Conservation (phyloP, 2,113 vertebrate species). For the Chloropsis hardwickii region DNA sequence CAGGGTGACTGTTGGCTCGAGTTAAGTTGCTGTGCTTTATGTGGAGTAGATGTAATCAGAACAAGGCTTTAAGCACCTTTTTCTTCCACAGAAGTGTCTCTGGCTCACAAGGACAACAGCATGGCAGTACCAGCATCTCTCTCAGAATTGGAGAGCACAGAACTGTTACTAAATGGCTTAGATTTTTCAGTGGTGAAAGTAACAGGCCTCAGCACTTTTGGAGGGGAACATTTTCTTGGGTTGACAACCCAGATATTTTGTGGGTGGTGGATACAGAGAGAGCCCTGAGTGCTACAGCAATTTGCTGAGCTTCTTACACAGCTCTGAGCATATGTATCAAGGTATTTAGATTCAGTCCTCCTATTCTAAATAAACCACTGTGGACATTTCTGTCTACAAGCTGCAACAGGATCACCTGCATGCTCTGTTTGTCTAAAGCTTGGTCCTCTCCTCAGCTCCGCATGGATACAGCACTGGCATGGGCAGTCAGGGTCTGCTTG, state of each 20-base stretch:
- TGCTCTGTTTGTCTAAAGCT: neutral
- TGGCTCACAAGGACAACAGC: neutral
- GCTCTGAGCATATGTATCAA: accelerated
- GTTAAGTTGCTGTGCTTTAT: neutral
- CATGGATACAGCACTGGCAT: accelerated
- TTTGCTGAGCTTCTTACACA: neutral
- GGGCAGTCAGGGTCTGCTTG: neutral
- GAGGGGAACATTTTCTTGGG: neutral
- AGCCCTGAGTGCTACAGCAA: neutral
- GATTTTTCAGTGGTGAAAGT: neutral
- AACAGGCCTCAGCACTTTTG: neutral
- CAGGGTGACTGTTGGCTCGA: neutral
- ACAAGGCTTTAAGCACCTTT: slow-evolving; percentile 11
- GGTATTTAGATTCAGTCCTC: neutral
- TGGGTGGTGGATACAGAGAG: neutral
- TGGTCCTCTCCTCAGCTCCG: accelerated
- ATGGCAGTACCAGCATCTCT: neutral
- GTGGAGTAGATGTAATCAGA: slow-evolving; percentile 18
- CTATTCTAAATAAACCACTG: neutral
- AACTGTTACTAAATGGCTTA: neutral
- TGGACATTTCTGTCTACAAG: neutral
- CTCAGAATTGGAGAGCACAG: neutral
- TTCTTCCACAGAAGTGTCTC: neutral
- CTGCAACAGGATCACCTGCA: neutral
- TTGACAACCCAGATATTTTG: neutral